phyloP scores from a whole-genome alignment of 2,113 vertebrate genomes.

The Lonchura striata region DNA sequence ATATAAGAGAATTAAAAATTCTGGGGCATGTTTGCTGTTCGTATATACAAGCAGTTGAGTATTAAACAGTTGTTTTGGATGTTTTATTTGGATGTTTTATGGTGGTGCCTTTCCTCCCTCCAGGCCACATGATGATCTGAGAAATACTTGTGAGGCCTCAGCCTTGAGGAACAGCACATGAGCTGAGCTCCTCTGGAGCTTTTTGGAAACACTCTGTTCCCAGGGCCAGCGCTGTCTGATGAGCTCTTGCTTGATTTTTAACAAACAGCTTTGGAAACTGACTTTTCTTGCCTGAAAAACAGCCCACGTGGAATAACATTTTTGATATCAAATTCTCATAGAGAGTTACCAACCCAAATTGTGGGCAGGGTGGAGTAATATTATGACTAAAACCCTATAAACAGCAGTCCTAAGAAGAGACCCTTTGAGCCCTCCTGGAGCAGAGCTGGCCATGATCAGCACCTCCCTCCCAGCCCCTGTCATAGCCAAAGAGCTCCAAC shows the following conservation, averaged over 20 bases:
- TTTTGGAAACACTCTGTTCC: not conserved
- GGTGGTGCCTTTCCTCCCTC: not conserved
- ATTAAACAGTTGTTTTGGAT: not conserved
- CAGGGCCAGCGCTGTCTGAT: fast-evolving
- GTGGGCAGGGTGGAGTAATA: not conserved
- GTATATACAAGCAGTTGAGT: not conserved
- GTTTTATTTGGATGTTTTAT: not conserved
- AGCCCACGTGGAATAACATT: not conserved
- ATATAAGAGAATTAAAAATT: not conserved
- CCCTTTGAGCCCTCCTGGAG: not conserved
- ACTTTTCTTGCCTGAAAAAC: not conserved
- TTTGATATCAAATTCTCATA: not conserved
- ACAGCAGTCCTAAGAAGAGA: not conserved
- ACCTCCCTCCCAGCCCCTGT: not conserved
- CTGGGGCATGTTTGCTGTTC: not conserved
- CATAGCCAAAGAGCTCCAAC: not conserved
- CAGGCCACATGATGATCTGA: not conserved
- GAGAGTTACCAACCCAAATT: not conserved
- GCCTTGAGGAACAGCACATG: not conserved
- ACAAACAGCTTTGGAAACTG: not conserved
- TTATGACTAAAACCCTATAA: not conserved
- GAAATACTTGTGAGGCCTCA: not conserved
- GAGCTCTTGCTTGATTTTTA: not conserved
- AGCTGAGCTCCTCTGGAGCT: not conserved
- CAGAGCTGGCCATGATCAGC: not conserved